Evolutionary conservation across 2,888 invertebrate species (phyloP), one percentile per base, ranked within the genome.

Genomic region (Phasia obesa): DNA sequence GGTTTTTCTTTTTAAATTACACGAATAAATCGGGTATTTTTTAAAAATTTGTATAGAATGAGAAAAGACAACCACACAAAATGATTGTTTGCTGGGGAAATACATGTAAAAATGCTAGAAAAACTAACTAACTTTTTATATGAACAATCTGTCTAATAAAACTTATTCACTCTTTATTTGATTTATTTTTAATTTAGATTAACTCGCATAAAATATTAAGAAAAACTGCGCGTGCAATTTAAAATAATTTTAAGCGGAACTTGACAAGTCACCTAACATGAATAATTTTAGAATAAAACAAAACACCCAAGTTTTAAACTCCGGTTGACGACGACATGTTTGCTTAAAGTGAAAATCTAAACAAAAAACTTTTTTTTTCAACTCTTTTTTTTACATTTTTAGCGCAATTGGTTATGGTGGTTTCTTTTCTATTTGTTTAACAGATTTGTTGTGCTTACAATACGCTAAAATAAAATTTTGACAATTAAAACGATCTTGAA

Each of bases 401-500:
- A 19, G 11, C 44, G 44, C n/a, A 23, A 25, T 53, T 31, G 21
- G n/a, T n/a, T n/a, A n/a, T 64, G 11, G 13, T 3, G n/a, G 7
- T 27, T 7, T 9, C 11, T 64, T 59, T 59, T 65, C 42, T 67
- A 51, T 51, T 59, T 67, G 13, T n/a, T 76, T 65, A 47, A 38
- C 21, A 57, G 38, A 49, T 57, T 57, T 31, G 15, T 65, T 21
- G 31, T n/a, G 21, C 23, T 55, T 44, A 4, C 53, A 25, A 57
- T 57, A 55, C 9, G n/a, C 4, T 17, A 31, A 42, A 51, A 21
- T 31, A 5, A 38, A 42, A 74, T 73, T 67, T 79, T 35, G 44
- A 59, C 51, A 51, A 53, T 64, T 64, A 25, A 82, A 69, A 65
- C 60, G 65, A 75, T 79, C 82, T 83, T 83, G 79, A 78, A 70